A percentile compares a stretch with the other conserved stretches of the same genome.
These are phyloP conservation scores for Centropus bengalensis DNA, from an alignment of 2,113 vertebrate genomes.

Conservation along the genomic window DNA sequence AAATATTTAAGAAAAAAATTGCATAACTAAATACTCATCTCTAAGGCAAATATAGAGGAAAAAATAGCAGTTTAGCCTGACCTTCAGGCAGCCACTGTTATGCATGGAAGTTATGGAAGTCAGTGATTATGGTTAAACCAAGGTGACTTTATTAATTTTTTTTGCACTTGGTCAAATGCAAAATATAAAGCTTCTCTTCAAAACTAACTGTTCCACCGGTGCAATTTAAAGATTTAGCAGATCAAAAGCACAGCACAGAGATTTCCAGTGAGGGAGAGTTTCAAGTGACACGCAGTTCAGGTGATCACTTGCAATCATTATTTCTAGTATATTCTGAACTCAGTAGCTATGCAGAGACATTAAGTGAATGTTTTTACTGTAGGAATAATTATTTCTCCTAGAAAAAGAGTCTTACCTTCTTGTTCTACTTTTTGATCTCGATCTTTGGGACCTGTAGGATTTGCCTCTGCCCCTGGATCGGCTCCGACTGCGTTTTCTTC, in stretches of 20 bases:
- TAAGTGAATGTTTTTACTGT: not conserved
- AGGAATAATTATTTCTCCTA: not conserved
- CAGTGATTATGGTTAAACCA: not conserved
- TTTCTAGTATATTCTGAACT: not conserved
- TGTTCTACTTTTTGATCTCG: conserved; percentile 86
- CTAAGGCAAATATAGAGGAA: not conserved
- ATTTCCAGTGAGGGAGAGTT: not conserved
- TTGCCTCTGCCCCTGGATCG: conserved; percentile 86
- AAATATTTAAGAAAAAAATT: not conserved
- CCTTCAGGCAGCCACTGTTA: not conserved
- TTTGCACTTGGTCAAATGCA: not conserved
- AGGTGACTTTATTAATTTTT: not conserved
- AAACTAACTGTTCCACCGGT: not conserved
- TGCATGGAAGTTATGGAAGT: not conserved
- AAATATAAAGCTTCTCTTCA: not conserved
- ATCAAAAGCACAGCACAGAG: not conserved
- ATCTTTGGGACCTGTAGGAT: conserved; percentile 86
- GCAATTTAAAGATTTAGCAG: not conserved
- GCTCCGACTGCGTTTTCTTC: conserved; percentile 87
- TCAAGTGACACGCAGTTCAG: not conserved
- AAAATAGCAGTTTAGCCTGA: not conserved
- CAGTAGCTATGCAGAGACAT: accelerated
- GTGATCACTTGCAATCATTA: not conserved
- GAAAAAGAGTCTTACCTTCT: conserved; percentile 80
- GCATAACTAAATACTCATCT: not conserved